Evolutionary conservation across 2,113 vertebrate genomes (phyloP).

Genomic region (Eonycteris spelaea): DNA sequence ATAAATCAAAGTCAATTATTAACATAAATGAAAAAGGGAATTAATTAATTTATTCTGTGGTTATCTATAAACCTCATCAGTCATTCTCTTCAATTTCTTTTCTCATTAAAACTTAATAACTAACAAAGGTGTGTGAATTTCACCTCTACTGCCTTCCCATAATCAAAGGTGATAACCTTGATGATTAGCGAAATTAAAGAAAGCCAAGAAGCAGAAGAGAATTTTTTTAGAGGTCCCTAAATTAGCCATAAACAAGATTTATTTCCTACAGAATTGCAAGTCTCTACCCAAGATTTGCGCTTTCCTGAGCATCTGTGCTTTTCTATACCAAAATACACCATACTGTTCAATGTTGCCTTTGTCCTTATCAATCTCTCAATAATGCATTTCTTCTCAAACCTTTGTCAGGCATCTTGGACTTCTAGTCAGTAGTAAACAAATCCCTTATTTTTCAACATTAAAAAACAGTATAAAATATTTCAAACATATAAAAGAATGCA

Average conservation of each 20-base stretch:
- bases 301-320: neutral
- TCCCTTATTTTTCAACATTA: neutral
- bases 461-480: neutral
- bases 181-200: neutral
- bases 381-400: neutral
- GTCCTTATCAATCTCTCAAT: neutral
- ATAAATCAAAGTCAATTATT: neutral
- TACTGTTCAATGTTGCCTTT: neutral
- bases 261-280: neutral
- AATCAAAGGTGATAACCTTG: conserved; percentile 10
- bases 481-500: neutral
- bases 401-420: neutral
- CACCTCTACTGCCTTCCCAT: neutral
- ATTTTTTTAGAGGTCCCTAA: neutral
- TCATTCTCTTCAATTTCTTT: conserved; percentile 7
- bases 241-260: neutral
- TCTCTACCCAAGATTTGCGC: neutral
- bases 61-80: neutral
- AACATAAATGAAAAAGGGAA: neutral
- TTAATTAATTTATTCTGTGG: neutral
- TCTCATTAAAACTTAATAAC: conserved; percentile 45
- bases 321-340: neutral
- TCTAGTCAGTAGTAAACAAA: neutral
- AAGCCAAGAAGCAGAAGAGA: neutral
- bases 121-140: conserved; percentile 46